Evolutionary conservation across 2,888 invertebrate genomes (phyloP).

Genomic region (Drosophila helvetica): DNA sequence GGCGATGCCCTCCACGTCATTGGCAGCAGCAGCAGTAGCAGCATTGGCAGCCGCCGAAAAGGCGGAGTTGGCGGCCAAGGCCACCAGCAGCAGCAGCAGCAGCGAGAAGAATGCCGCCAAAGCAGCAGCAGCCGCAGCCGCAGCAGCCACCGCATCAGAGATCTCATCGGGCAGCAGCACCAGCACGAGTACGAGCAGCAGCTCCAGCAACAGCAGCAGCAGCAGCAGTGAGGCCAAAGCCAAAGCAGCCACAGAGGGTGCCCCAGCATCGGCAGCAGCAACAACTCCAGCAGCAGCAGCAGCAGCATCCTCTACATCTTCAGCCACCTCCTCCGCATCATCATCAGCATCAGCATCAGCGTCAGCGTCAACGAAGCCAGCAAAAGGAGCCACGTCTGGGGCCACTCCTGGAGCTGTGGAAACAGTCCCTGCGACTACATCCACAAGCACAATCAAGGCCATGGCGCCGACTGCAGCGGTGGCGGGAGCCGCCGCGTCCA

Average conservation of each 20-base stretch:
- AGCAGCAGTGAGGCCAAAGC: slow-evolving; percentile 11
- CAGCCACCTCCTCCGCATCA: neutral
- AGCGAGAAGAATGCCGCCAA: slow-evolving; percentile 21
- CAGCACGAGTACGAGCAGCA: slow-evolving; percentile 36
- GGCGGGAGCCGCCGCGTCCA: slow-evolving; percentile 39
- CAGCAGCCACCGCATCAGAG: slow-evolving; percentile 52
- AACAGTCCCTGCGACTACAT: slow-evolving; percentile 29
- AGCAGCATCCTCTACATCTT: neutral
- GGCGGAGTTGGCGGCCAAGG: slow-evolving; percentile 1
- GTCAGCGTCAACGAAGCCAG: slow-evolving; percentile 12
- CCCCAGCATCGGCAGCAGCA: slow-evolving; percentile 2
- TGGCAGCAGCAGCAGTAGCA: slow-evolving; percentile 18
- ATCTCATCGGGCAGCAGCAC: slow-evolving; percentile 58
- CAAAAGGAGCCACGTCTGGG: neutral
- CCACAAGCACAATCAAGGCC: slow-evolving; percentile 23
- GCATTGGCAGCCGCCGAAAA: slow-evolving; percentile 18
- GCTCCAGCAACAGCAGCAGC: neutral
- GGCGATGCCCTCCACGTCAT: slow-evolving; percentile 27
- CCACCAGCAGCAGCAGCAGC: neutral
- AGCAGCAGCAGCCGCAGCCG: slow-evolving; percentile 47
- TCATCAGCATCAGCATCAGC: slow-evolving; percentile 12
- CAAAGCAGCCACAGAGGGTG: slow-evolving; percentile 5
- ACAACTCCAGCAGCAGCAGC: neutral
- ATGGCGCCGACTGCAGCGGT: slow-evolving; percentile 30
- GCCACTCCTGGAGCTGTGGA: neutral